Evolutionary conservation across 2,797 vertebrate genomes (phyloP).

Genomic region (Huso huso): DNA sequence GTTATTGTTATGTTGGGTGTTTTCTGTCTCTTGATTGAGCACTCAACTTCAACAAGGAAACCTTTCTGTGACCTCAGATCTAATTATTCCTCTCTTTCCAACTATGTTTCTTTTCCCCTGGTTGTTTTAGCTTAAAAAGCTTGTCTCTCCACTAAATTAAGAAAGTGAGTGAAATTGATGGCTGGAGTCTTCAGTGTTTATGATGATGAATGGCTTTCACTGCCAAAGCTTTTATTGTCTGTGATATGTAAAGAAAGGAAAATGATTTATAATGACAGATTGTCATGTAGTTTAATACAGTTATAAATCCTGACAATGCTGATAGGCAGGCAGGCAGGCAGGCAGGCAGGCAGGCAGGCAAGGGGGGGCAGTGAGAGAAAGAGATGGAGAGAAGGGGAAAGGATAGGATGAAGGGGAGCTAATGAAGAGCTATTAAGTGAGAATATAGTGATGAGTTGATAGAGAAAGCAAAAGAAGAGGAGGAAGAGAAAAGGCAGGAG

Average conservation of each 20-base stretch:
- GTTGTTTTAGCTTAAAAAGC: conserved; percentile 9
- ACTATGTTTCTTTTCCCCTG: not conserved
- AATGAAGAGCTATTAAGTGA: not conserved
- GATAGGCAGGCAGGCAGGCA: conserved; percentile 30
- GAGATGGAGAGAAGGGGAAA: conserved; percentile 13
- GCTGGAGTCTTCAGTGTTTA: conserved; percentile 73
- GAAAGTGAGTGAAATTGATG: conserved; percentile 90
- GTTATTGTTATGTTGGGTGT: too few species aligned
- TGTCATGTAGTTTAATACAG: conserved; percentile 89
- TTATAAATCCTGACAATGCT: conserved; percentile 80
- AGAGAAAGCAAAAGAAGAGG: conserved; percentile 3
- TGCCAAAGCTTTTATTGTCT: conserved; percentile 81
- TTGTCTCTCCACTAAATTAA: conserved; percentile 21
- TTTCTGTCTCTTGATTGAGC: not conserved
- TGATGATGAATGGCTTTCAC: conserved; percentile 77
- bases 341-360: not conserved
- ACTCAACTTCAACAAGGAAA: not conserved
- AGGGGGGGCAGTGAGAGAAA: conserved; percentile 31
- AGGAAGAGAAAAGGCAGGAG: conserved; percentile 14
- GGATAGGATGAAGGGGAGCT: not conserved
- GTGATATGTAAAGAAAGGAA: conserved; percentile 78
- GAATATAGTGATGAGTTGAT: conserved; percentile 23
- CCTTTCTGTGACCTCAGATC: not conserved
- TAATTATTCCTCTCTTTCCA: not conserved
- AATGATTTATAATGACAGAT: conserved; percentile 81